Conservation (phyloP, 2,797 vertebrate genomes). For the Paramormyrops hopkinsi region DNA sequence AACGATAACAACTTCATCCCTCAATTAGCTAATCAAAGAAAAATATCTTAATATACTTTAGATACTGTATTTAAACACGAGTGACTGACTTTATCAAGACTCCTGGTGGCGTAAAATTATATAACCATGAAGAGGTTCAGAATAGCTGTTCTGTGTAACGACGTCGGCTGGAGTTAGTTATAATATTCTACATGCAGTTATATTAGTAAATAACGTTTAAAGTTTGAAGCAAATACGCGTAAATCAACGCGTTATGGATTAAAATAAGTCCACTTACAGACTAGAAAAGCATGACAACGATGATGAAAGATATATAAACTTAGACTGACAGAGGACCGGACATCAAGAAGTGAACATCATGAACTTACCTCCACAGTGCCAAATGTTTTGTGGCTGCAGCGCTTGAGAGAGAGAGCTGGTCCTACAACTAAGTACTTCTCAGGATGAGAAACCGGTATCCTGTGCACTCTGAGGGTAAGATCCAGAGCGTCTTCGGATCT, state of each 20-base stretch:
- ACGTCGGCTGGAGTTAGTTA: not conserved
- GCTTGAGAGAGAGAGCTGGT: not conserved
- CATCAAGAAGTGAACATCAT: not conserved
- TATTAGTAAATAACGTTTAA: not conserved
- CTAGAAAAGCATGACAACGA: not conserved
- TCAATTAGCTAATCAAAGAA: not conserved
- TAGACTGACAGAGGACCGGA: not conserved
- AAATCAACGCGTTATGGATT: not conserved
- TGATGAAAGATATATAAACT: not conserved
- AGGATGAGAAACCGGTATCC: not conserved
- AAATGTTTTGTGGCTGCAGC: not conserved
- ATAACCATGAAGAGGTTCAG: not conserved
- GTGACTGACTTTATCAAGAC: not conserved
- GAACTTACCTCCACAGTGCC: not conserved
- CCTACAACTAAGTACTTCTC: not conserved
- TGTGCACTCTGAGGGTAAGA: not conserved
- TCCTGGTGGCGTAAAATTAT: not conserved
- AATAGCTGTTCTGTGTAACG: not conserved
- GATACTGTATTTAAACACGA: not conserved
- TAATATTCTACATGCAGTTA: not conserved
- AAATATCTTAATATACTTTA: not conserved
- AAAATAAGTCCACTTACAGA: not conserved
- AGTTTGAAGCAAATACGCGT: not conserved
- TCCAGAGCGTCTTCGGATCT: not conserved
- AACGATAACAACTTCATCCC: not conserved